Evolutionary conservation across 2,797 vertebrate species (phyloP).

Genomic region (Rousettus madagascariensis): DNA sequence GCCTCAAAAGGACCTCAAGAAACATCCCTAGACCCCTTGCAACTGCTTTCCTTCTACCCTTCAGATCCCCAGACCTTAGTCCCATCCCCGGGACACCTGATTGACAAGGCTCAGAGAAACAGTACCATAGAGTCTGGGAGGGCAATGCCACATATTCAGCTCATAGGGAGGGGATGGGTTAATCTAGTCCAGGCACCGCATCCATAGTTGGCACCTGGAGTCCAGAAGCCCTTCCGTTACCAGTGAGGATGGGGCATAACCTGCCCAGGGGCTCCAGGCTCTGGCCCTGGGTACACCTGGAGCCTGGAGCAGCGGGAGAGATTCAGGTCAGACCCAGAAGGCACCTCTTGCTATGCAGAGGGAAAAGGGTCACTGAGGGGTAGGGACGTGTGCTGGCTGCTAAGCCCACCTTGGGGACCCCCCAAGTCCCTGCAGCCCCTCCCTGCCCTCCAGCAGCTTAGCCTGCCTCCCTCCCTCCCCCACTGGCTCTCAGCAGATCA

Average conservation of each 20-base stretch:
- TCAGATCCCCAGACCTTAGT: not conserved
- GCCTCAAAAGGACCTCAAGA: slow-evolving; percentile 7
- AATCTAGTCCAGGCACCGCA: not conserved
- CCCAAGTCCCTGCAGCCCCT: not conserved
- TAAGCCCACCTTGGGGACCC: not conserved
- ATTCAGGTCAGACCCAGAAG: slow-evolving; percentile 39
- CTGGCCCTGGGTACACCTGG: not conserved
- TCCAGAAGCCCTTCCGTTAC: not conserved
- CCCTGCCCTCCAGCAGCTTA: not conserved
- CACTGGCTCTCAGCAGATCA: slow-evolving; percentile 69
- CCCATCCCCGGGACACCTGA: not conserved
- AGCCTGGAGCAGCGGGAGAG: not conserved
- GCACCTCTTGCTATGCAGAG: not conserved
- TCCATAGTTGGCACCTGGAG: not conserved
- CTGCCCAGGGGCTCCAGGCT: not conserved
- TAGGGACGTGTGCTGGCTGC: not conserved
- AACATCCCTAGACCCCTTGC: not conserved
- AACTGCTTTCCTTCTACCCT: not conserved
- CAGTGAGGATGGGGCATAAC: not conserved
- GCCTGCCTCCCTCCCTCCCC: slow-evolving; percentile 6
- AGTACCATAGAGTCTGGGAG: not conserved
- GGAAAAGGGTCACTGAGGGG: not conserved
- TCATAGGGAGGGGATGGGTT: not conserved
- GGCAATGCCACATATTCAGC: not conserved
- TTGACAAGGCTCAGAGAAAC: not conserved